phyloP scores from a whole-genome alignment of 2,888 invertebrate species.

The Drosophila multiciliata region DNA sequence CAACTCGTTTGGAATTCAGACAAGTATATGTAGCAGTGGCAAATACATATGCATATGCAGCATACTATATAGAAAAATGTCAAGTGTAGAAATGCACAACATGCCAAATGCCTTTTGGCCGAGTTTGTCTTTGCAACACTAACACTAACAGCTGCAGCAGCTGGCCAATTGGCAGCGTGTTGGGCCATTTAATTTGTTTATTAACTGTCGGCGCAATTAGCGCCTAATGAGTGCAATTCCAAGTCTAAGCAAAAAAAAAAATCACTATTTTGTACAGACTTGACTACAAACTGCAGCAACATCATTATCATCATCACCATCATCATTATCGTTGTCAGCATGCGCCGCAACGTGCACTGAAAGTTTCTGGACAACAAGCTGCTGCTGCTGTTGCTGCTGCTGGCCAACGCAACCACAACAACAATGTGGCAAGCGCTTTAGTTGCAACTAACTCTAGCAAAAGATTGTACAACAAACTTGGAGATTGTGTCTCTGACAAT shows the following conservation, averaged over 20 bases:
- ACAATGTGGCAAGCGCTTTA: constrained; percentile 64
- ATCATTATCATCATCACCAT: constrained; percentile 23
- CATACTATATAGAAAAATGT: constrained; percentile 28
- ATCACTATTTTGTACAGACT: constrained; percentile 41
- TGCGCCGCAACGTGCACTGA: constrained; percentile 53
- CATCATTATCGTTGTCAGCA: constrained; percentile 25
- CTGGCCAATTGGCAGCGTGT: constrained; percentile 55
- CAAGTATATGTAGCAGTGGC: constrained; percentile 42
- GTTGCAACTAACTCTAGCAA: constrained; percentile 54
- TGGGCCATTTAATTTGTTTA: constrained; percentile 65
- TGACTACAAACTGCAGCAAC: constrained; percentile 33
- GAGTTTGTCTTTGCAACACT: constrained; percentile 13
- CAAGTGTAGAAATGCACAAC: constrained; percentile 49
- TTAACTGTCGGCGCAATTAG: constrained; percentile 59
- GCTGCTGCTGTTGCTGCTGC: constrained; percentile 46
- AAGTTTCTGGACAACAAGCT: constrained; percentile 48
- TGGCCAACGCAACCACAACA: constrained; percentile 56
- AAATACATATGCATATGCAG: constrained; percentile 13
- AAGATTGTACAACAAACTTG: constrained; percentile 36
- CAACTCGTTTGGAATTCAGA: constrained; percentile 68
- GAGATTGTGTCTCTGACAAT: neutral
- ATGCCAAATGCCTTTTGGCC: constrained; percentile 57
- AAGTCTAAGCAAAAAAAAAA: constrained; percentile 29
- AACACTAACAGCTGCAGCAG: neutral
- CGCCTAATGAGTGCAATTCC: constrained; percentile 55